Evolutionary conservation across 2,113 vertebrate genomes (phyloP), one percentile per base, ranked within the genome.

Genomic region (Chlamydotis undulata): DNA sequence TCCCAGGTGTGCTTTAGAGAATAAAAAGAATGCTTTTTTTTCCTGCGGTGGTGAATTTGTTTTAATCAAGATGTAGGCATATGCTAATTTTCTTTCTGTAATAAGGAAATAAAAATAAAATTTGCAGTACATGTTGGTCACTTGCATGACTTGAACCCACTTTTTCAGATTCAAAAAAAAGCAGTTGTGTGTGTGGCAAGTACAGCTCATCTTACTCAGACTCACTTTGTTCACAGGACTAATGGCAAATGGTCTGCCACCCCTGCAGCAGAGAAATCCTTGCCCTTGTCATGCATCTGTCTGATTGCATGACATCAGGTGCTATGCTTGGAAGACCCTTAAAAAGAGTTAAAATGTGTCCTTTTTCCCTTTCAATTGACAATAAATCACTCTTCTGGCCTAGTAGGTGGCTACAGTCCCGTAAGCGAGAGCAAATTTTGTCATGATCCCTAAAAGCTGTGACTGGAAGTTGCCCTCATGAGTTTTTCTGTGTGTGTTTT

Each of bases 21-120:
- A 89, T 94, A 95, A 95, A 97, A 96, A 78, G 47, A 93, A 93
- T 39, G 59, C 83, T 93, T 75, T 93, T 75, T 93, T 73, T 73
- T 95, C 71, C 83, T 93, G 93, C 82, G 9, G 67, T 96, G 91
- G 63, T 94, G 94, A 92, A 87, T 82, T 97, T 96, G 61, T 97
- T 92, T 97, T 96, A 96, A 96, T 94, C 86, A 81, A 89, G 55
- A 81, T 96, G 69, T 97, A 89, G 83, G 52, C 29, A 87, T 87
- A 87, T 89, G 90, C 65, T 91, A 52, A 93, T 83, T 85, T 92
- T 81, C 92, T 90, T 96, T 94, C 73, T 97, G 91, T 90, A 97
- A 90, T 94, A 80, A 96, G 89, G 70, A 97, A 97, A 98, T 97
- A 97, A 97, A 95, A 96, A 96, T 96, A 91, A 91, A 94, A 96